A percentile compares a stretch with the other conserved stretches of the same genome.
Evolutionary conservation across 2,113 vertebrate genomes (phyloP).

Genomic region (Crotalus tigris): DNA sequence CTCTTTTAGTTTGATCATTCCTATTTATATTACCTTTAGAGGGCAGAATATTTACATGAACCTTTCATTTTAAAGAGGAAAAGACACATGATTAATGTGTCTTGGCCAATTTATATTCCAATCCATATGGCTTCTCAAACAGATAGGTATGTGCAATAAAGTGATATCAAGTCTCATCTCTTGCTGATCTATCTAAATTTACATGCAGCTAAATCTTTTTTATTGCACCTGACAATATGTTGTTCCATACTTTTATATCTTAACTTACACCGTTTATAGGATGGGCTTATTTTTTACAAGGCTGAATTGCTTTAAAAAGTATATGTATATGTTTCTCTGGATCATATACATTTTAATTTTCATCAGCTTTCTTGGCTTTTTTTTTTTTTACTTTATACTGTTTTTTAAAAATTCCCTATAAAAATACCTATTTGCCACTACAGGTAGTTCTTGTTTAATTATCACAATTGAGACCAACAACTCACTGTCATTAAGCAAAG

Average conservation of each 20-base stretch:
- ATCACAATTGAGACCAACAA: not conserved
- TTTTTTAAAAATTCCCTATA: not conserved
- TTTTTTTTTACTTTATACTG: not conserved
- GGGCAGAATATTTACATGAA: slow-evolving; percentile 31
- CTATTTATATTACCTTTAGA: slow-evolving; percentile 32
- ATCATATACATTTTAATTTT: slow-evolving; percentile 23
- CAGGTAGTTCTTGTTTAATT: not conserved
- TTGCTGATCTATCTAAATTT: slow-evolving; percentile 58
- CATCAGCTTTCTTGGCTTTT: not conserved
- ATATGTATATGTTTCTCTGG: slow-evolving; percentile 26
- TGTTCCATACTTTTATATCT: slow-evolving; percentile 56
- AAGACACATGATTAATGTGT: slow-evolving; percentile 44
- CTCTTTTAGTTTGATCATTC: slow-evolving; percentile 36
- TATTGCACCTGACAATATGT: slow-evolving; percentile 58
- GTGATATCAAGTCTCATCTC: slow-evolving; percentile 35
- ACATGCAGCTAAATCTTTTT: slow-evolving; percentile 50
- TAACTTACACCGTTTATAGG: slow-evolving; percentile 43
- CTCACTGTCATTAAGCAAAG: not conserved
- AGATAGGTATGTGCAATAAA: slow-evolving; percentile 47
- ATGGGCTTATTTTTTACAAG: slow-evolving; percentile 34
- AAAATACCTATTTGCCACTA: slow-evolving; percentile 9
- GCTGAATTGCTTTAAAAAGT: slow-evolving; percentile 46
- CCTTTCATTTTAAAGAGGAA: slow-evolving; percentile 27
- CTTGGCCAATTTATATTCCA: slow-evolving; percentile 48
- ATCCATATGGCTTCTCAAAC: slow-evolving; percentile 35